Evolutionary conservation across 2,113 vertebrate genomes (phyloP).

Genomic region (Dasyprocta punctata): DNA sequence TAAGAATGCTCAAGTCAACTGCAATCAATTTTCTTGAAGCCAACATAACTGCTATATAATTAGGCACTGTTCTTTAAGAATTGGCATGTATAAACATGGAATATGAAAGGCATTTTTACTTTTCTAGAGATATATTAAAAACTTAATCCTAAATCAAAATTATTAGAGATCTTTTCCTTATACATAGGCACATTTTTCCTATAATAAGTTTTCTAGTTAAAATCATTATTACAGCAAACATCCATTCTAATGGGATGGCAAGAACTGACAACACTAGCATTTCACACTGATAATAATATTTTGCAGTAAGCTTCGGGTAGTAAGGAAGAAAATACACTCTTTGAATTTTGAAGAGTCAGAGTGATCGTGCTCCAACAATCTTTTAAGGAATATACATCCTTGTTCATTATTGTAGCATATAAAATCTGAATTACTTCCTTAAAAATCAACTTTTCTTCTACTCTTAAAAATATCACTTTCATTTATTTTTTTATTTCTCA

Average conservation of each 20-base stretch:
- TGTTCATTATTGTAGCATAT: neutral
- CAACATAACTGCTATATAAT: neutral
- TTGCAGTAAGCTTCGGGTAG: neutral
- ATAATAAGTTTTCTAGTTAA: neutral
- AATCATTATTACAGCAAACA: neutral
- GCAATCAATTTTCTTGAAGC: neutral
- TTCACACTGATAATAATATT: neutral
- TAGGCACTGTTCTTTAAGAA: neutral
- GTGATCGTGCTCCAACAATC: neutral
- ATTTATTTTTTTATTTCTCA: neutral
- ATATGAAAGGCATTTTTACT: neutral
- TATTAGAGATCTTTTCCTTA: neutral
- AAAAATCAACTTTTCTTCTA: neutral
- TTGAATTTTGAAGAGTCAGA: neutral
- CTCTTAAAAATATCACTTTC: neutral
- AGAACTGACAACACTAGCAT: neutral
- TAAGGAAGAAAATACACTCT: neutral
- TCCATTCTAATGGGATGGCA: neutral
- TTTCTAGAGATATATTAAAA: conserved; percentile 28
- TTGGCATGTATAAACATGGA: neutral
- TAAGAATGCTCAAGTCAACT: neutral
- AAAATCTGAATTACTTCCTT: neutral
- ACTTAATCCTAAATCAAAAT: neutral
- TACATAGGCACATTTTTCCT: neutral
- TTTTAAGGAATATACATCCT: neutral